phyloP scores from a whole-genome alignment of 2,888 invertebrate genomes.

The Synergus itoensis region DNA sequence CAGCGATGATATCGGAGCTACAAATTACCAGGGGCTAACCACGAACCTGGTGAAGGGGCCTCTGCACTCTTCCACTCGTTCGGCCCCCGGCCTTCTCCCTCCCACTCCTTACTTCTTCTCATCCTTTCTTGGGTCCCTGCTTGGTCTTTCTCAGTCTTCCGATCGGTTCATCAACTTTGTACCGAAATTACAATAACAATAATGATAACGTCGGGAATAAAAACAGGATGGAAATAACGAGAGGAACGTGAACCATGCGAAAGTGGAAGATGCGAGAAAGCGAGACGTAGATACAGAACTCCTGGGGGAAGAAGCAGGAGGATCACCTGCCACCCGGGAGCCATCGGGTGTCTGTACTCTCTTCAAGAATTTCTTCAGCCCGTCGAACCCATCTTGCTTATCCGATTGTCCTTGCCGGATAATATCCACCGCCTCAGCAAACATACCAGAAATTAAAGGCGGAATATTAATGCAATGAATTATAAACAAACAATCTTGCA shows the following conservation, averaged over 20 bases:
- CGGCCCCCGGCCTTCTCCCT: conserved; percentile 18
- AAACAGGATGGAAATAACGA: conserved; percentile 44
- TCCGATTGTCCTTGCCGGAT: conserved; percentile 21
- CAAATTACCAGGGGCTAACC: conserved; percentile 52
- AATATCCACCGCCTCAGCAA: background rate
- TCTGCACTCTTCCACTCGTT: background rate
- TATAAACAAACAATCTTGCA: background rate
- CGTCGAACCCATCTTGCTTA: conserved; percentile 20
- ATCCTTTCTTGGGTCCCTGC: conserved; percentile 45
- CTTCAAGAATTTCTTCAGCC: conserved; percentile 20
- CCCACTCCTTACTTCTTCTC: background rate
- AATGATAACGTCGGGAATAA: conserved; percentile 61
- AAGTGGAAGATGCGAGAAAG: conserved; percentile 39
- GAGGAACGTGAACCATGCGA: conserved; percentile 38
- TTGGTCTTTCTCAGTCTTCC: conserved; percentile 30
- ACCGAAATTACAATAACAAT: conserved; percentile 71
- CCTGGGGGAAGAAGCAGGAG: conserved; percentile 4
- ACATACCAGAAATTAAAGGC: background rate
- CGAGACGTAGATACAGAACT: conserved; percentile 16
- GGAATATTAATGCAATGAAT: background rate
- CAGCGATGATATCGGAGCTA: conserved; percentile 42
- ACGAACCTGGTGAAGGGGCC: conserved; percentile 41
- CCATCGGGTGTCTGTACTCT: conserved; percentile 31
- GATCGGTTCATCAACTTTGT: conserved; percentile 66
- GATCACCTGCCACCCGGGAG: conserved; percentile 35